phyloP scores from a whole-genome alignment of 1,140 invertebrate genomes.

The Galleria mellonella region DNA sequence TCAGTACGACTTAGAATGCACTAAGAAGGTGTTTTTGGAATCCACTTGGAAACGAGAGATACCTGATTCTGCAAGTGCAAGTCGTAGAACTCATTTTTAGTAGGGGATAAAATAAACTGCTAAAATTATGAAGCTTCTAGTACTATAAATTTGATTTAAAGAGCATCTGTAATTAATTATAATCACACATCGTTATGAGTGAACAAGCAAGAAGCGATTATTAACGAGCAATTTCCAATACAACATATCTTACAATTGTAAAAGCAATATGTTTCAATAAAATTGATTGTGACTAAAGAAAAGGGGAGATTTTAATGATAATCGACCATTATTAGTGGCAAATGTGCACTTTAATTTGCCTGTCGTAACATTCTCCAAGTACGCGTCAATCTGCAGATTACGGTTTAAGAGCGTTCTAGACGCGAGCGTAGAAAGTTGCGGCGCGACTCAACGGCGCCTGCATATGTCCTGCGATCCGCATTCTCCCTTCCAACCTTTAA shows the following conservation, averaged over 20 bases:
- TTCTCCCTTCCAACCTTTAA: constrained; percentile 59
- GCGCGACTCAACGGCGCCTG: constrained; percentile 66
- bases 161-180: no score
- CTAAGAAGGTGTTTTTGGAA: no score
- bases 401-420: constrained; percentile 68
- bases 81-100: no score
- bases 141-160: no score
- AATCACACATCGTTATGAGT: no score
- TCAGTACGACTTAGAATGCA: no score
- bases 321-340: constrained; percentile 42
- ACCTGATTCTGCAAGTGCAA: no score
- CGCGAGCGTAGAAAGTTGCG: constrained; percentile 69
- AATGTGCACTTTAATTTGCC: constrained; percentile 64
- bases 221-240: constrained; percentile 1
- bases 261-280: no score
- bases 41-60: no score
- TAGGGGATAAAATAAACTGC: no score
- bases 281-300: constrained; percentile 7
- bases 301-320: constrained; percentile 27
- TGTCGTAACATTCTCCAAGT: constrained; percentile 60
- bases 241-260: background rate
- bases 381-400: constrained; percentile 68
- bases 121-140: no score
- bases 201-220: no score
- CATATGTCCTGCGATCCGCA: constrained; percentile 64